These are phyloP conservation scores for Atherix ibis DNA, from an alignment of 2,888 invertebrate genomes.

Conservation along the genomic window DNA sequence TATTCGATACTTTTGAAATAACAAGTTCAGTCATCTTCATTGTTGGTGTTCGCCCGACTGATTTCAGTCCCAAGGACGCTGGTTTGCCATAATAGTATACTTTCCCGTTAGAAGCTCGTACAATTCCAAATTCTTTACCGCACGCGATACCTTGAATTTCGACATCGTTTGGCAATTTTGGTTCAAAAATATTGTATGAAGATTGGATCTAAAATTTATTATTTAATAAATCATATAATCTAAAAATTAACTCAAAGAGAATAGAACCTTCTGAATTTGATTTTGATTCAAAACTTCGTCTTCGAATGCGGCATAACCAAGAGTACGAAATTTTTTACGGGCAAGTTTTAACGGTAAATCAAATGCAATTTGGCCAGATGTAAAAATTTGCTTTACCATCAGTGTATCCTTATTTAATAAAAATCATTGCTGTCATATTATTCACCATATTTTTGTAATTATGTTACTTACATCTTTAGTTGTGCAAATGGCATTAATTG, in stretches of 20 bases:
- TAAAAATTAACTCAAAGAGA: too few relatives aligned
- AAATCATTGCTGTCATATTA: neutral
- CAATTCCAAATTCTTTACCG: slow-evolving; percentile 80
- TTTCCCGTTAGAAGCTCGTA: slow-evolving; percentile 75
- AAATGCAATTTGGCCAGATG: slow-evolving; percentile 24
- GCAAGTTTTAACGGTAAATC: slow-evolving; percentile 63
- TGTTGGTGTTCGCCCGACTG: slow-evolving; percentile 28
- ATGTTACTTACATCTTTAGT: slow-evolving; percentile 52
- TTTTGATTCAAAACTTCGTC: slow-evolving; percentile 40
- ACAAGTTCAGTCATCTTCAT: slow-evolving; percentile 37
- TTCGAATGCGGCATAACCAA: slow-evolving; percentile 56
- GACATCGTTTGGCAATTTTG: slow-evolving; percentile 53
- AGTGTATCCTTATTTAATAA: slow-evolving; percentile 48
- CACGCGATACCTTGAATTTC: slow-evolving; percentile 61
- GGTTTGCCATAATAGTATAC: slow-evolving; percentile 80
- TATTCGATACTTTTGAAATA: slow-evolving; percentile 54
- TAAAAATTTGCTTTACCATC: slow-evolving; percentile 55
- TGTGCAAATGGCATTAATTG: slow-evolving; percentile 60
- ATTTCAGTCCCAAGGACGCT: slow-evolving; percentile 69
- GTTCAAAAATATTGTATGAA: slow-evolving; percentile 38
- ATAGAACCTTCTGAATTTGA: slow-evolving; percentile 30
- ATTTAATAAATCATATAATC: too few relatives aligned
- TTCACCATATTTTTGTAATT: slow-evolving; percentile 7
- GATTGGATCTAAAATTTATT: slow-evolving; percentile 31
- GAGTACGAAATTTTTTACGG: slow-evolving; percentile 60